phyloP scores from a whole-genome alignment of 2,797 vertebrate species.

The Silurus lanzhouensis region DNA sequence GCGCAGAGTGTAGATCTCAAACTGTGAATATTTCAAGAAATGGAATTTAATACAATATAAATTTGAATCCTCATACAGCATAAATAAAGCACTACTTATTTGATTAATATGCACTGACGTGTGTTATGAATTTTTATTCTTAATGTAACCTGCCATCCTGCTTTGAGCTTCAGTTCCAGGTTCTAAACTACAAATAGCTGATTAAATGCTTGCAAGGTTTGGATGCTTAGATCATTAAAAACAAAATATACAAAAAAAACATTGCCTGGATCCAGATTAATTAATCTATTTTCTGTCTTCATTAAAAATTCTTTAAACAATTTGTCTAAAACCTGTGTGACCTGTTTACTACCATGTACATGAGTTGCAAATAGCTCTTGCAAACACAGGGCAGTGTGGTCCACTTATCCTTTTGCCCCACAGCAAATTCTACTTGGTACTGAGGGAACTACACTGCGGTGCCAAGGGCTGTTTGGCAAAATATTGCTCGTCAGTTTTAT shows the following conservation, averaged over 20 bases:
- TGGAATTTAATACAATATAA: background rate
- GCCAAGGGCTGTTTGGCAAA: conserved; percentile 73
- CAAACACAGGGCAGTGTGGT: conserved; percentile 41
- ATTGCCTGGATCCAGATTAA: background rate
- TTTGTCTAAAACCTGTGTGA: conserved; percentile 16
- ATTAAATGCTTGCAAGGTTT: background rate
- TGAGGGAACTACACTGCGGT: conserved; percentile 51
- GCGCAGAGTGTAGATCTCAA: conserved; percentile 77
- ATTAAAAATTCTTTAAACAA: conserved; percentile 22
- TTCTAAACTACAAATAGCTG: conserved; percentile 2
- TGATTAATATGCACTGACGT: background rate
- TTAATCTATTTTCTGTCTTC: conserved; percentile 1
- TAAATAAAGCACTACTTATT: background rate
- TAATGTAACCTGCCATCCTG: background rate
- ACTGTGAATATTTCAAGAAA: background rate
- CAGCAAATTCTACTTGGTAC: conserved; percentile 37
- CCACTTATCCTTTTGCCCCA: conserved; percentile 33
- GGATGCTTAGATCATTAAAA: background rate
- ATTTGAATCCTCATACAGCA: background rate
- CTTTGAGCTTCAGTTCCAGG: conserved; percentile 8
- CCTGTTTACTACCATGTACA: conserved; percentile 20
- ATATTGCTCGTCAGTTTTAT: conserved; percentile 81
- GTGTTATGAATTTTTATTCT: background rate
- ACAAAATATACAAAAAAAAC: background rate
- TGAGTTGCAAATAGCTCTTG: conserved; percentile 21